phyloP scores from a whole-genome alignment of 2,797 vertebrate species.

The Aldrovandia affinis region DNA sequence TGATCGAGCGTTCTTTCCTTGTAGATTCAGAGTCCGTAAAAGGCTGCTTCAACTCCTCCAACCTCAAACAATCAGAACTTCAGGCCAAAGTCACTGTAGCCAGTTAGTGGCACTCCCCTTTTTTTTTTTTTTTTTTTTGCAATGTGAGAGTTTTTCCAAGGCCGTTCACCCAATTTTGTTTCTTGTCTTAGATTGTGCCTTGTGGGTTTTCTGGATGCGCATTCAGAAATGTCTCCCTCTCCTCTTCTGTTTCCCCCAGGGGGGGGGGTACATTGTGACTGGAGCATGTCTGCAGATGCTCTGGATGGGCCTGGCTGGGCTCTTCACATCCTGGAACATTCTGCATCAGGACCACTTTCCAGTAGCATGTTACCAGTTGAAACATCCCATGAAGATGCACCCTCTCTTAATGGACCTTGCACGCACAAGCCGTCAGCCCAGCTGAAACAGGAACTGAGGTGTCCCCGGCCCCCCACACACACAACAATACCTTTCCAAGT shows the following conservation, averaged over 20 bases:
- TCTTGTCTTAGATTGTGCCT: conserved; percentile 1
- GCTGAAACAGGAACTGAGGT: conserved; percentile 15
- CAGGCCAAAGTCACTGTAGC: conserved; percentile 77
- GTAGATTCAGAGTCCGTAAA: conserved; percentile 58
- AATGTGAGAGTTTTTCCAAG: conserved; percentile 77
- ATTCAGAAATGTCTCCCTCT: conserved; percentile 56
- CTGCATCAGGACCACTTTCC: not conserved
- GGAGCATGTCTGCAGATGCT: not conserved
- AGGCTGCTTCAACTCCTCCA: conserved; percentile 65
- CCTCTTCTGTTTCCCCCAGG: not conserved
- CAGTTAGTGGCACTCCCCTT: conserved; percentile 74
- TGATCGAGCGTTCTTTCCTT: conserved; percentile 57
- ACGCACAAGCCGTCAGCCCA: not conserved
- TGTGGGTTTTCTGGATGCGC: conserved; percentile 40
- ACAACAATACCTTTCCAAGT: not conserved
- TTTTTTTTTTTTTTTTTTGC: conserved; percentile 70
- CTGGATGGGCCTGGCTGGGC: too few relatives aligned
- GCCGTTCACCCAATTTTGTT: conserved; percentile 28
- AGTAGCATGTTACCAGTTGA: not conserved
- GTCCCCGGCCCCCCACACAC: not conserved
- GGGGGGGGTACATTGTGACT: not conserved
- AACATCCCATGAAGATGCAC: not conserved
- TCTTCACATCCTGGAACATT: not conserved
- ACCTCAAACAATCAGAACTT: conserved; percentile 65
- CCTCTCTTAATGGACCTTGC: conserved; percentile 20